A percentile compares a stretch with the other conserved stretches of the same genome.
Conservation (phyloP, 1,140 invertebrate species). For the Brachionus plicatilis region DNA sequence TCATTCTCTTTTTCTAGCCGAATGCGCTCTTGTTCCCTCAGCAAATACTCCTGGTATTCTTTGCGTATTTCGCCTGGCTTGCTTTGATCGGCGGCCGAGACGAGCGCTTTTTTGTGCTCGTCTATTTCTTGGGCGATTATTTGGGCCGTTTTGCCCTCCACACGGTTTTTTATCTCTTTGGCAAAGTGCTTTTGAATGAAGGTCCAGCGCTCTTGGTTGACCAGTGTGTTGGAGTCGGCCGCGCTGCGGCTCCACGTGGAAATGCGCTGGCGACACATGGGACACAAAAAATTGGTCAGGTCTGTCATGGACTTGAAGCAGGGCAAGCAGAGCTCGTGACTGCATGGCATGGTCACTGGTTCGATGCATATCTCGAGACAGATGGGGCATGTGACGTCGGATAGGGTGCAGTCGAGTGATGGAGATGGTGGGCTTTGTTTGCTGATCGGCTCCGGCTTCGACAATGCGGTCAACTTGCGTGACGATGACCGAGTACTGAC, state of each 20-base stretch:
- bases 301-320: conserved; percentile 70
- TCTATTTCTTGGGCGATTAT: not conserved
- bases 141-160: conserved; percentile 59
- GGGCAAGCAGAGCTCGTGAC: conserved; percentile 67
- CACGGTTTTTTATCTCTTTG: conserved; percentile 63
- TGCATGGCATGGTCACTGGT: conserved; percentile 72
- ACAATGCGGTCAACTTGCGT: too few species aligned
- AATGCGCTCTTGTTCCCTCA: not conserved
- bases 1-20: conserved; percentile 8
- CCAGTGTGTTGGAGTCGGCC: conserved; percentile 64
- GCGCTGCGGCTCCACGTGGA: conserved; percentile 68
- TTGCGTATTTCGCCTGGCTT: not conserved
- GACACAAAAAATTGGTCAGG: conserved; percentile 69
- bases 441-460: not conserved
- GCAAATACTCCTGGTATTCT: conserved; percentile 11
- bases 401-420: not conserved
- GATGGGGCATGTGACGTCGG: conserved; percentile 63
- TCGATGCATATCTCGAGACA: conserved; percentile 70
- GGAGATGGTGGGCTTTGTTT: not conserved
- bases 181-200: conserved; percentile 65
- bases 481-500: not conserved
- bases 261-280: conserved; percentile 68
- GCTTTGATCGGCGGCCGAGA: not conserved
- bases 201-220: conserved; percentile 67
- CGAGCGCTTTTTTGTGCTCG: not conserved